These are phyloP conservation scores for Caenorhabditis briggsae DNA, from an alignment of 1,140 invertebrate genomes.

Conservation along the genomic window DNA sequence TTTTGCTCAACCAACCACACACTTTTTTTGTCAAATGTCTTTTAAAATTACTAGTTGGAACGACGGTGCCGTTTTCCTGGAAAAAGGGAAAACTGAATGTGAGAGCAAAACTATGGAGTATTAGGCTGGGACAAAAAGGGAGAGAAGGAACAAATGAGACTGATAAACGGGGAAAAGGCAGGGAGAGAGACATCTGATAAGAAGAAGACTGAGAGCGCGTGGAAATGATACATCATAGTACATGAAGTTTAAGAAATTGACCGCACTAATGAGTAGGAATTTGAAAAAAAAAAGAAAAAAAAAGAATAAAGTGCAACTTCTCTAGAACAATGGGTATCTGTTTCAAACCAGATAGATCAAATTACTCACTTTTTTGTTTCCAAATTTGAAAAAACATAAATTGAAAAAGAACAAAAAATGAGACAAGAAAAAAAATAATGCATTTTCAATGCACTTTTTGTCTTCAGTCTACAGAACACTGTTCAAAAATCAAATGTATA, in stretches of 20 bases:
- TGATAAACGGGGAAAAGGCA: not conserved
- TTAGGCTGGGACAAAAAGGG: not conserved
- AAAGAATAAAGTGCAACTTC: not conserved
- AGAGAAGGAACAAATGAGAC: not conserved
- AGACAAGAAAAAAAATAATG: no score
- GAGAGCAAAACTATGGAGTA: not conserved
- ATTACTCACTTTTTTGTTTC: not conserved
- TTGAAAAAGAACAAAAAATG: not conserved
- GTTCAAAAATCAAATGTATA: no score
- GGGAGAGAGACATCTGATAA: not conserved
- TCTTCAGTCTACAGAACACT: no score
- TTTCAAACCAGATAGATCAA: not conserved
- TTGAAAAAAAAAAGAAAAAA: not conserved
- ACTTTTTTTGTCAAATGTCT: conserved; percentile 30
- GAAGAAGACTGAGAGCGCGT: not conserved
- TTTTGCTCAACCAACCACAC: conserved; percentile 6
- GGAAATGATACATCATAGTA: conserved; percentile 42
- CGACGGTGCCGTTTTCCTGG: not conserved
- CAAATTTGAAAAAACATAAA: not conserved
- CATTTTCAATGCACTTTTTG: no score
- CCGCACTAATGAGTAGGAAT: not conserved
- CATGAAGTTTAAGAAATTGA: not conserved
- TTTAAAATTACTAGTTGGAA: conserved; percentile 1
- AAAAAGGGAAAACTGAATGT: not conserved
- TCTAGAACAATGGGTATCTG: not conserved